Percentiles rank a stretch among this genome's conserved stretches.
These are phyloP conservation scores for Odontocolon sp. DNA, from an alignment of 2,888 invertebrate species.

Conservation along the genomic window DNA sequence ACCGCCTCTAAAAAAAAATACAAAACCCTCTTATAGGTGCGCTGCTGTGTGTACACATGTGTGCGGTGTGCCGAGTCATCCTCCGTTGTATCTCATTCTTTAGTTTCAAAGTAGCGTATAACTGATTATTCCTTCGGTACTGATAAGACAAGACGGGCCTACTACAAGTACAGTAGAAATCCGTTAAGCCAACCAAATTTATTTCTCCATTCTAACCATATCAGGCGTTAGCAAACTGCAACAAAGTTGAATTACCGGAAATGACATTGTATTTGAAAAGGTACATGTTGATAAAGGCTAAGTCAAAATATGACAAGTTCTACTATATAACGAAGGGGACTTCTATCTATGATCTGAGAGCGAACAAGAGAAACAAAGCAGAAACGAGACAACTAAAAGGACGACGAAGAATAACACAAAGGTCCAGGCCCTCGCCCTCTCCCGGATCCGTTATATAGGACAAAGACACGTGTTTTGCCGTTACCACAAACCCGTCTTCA, in stretches of 20 bases:
- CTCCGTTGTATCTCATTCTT: neutral
- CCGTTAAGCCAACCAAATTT: too few species aligned
- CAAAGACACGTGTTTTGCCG: constrained; percentile 24
- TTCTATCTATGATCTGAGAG: too few species aligned
- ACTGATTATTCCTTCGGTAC: neutral
- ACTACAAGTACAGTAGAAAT: too few species aligned
- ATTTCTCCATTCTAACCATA: too few species aligned
- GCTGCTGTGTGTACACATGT: neutral
- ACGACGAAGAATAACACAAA: constrained; percentile 1
- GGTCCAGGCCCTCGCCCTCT: constrained; percentile 10
- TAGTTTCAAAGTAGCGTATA: neutral
- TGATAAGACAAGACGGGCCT: neutral
- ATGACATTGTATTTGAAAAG: too few species aligned
- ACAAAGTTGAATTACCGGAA: too few species aligned
- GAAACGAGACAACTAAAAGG: neutral
- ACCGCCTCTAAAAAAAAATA: constrained; percentile 27
- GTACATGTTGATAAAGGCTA: too few species aligned
- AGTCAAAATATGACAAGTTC: too few species aligned
- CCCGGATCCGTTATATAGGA: constrained; percentile 26
- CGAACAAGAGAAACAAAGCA: neutral
- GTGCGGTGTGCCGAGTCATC: neutral
- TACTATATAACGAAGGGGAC: too few species aligned
- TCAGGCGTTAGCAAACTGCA: too few species aligned
- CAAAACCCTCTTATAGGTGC: neutral
- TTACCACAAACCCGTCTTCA: constrained; percentile 15